A percentile compares a stretch with the other conserved stretches of the same genome.
phyloP scores from a whole-genome alignment of 2,797 vertebrate genomes.

The Nyctalus aviator region DNA sequence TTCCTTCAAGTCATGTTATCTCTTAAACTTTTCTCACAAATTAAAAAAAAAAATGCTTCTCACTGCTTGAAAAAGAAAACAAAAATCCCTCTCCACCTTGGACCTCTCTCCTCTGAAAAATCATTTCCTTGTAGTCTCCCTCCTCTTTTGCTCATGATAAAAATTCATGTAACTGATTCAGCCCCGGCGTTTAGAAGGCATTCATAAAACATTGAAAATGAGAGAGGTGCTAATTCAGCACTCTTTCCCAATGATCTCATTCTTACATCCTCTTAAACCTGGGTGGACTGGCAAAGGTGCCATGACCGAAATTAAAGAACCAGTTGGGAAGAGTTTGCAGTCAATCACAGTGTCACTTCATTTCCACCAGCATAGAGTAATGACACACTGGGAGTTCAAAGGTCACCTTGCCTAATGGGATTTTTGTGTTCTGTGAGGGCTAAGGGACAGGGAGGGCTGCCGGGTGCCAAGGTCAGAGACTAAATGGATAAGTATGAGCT shows the following conservation, averaged over 20 bases:
- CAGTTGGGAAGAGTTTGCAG: neutral
- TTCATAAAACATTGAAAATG: neutral
- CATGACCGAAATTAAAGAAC: neutral
- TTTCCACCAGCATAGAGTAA: neutral
- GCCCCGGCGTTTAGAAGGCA: neutral
- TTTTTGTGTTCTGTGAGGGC: neutral
- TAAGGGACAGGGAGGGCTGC: neutral
- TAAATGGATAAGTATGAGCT: neutral
- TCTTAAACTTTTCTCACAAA: neutral
- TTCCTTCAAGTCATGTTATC: neutral
- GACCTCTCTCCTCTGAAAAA: neutral
- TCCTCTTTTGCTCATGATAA: neutral
- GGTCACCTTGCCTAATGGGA: conserved; percentile 32
- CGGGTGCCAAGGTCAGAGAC: conserved; percentile 3
- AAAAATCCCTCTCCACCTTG: neutral
- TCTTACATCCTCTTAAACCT: neutral
- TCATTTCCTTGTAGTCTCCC: neutral
- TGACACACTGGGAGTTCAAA: conserved; percentile 3
- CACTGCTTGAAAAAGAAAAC: neutral
- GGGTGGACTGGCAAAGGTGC: neutral
- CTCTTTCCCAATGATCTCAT: neutral
- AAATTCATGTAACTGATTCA: neutral
- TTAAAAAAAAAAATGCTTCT: neutral
- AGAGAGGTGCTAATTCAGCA: neutral
- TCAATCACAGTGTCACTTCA: neutral